Evolutionary conservation across 2,888 invertebrate genomes (phyloP), one percentile per base, ranked within the genome.

Genomic region (Eudasyphora cyanicolor): DNA sequence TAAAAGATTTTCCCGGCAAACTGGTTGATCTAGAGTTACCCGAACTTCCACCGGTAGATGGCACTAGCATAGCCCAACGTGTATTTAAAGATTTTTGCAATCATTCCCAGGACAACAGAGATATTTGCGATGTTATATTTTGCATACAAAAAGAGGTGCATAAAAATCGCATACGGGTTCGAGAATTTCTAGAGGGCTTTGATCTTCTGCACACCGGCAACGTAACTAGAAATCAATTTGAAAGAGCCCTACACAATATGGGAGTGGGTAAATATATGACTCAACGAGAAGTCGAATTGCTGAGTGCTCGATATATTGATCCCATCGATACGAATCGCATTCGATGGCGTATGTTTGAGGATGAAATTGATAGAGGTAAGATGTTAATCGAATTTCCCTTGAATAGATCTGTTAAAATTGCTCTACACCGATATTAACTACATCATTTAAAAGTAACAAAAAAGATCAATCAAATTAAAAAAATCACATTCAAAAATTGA

Each of bases 281-380:
- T 0, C 93, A 94, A 74, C 92, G 93, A 0, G 96, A 97, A 91
- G 92, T 95, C 49, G 91, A 94, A 81, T 93, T 94, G 78, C 90
- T 97, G n/a, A 93, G 94, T 86, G 92, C 93, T 14, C 94, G 95
- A 88, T 97, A 96, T 91, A 90, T 93, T 82, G 96, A 96, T 92
- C 95, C 95, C n/a, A 93, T 95, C 86, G 96, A 96, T 90, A 91
- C 92, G 0, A 93, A 94, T 75, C 93, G 95, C 74, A 93, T 96
- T 57, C 95, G 95, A 90, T 97, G 96, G 96, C 93, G 94, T 79
- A 94, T 95, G 24, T 97, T 97, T 89, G 95, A 95, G 88, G 95
- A 95, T 87, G 96, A 96, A 90, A 94, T 96, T 86, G 95, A 97
- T 88, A 94, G 95, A 89, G 96, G 95, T 95, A 87, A 12, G 27